A percentile compares a stretch with the other conserved stretches of the same genome.
phyloP scores from a whole-genome alignment of 2,113 vertebrate genomes.

The Melanotaenia duboulayi region DNA sequence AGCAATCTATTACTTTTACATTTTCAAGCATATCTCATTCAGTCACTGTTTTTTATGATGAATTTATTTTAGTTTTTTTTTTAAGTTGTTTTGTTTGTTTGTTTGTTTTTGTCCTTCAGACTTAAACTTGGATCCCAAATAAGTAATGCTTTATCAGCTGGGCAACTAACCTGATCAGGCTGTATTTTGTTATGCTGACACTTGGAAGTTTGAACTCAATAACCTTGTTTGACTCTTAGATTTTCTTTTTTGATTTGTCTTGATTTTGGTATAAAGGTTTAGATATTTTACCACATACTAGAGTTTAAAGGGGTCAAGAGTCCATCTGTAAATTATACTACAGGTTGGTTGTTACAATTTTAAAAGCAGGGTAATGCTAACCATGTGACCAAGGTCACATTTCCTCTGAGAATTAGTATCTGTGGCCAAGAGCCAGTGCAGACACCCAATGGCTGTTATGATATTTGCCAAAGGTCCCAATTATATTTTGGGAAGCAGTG shows the following conservation, averaged over 20 bases:
- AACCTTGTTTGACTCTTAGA: neutral
- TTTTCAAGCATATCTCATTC: neutral
- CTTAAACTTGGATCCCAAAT: neutral
- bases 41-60: neutral
- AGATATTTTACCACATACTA: conserved; percentile 13
- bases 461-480: conserved; percentile 43
- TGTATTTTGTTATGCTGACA: conserved; percentile 7
- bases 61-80: neutral
- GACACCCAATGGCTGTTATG: conserved; percentile 9
- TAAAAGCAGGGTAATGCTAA: conserved; percentile 16
- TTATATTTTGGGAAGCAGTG: conserved; percentile 64
- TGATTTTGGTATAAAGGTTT: neutral
- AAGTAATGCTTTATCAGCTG: conserved; percentile 18
- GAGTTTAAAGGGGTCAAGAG: conserved; percentile 33
- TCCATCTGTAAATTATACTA: conserved; percentile 41
- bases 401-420: conserved; percentile 44
- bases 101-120: neutral
- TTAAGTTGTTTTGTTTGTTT: too few species aligned
- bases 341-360: conserved; percentile 9
- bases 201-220: neutral
- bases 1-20: neutral
- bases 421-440: conserved; percentile 3
- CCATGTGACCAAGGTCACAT: conserved; percentile 52
- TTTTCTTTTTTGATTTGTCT: too few species aligned
- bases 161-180: conserved; percentile 18